phyloP scores from a whole-genome alignment of 2,888 invertebrate genomes.

The Plemyria rubiginata region DNA sequence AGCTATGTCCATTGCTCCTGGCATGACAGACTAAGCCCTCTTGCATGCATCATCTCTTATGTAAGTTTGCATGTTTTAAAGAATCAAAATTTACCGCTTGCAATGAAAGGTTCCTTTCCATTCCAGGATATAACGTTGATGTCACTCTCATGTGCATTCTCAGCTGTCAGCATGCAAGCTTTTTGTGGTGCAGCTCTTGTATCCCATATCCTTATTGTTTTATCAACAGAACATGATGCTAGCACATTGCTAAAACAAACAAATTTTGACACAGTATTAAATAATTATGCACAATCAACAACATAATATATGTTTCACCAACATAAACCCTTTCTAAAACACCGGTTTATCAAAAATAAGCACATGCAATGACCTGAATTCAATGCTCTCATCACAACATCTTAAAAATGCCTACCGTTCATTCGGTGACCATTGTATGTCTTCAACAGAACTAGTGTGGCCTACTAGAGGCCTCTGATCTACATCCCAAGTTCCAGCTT shows the following conservation, averaged over 20 bases:
- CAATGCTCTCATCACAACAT: too few species aligned
- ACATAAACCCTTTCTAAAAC: too few species aligned
- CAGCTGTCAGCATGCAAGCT: constrained; percentile 95
- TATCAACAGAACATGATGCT: constrained; percentile 95
- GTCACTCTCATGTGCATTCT: constrained; percentile 95
- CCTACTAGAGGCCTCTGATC: constrained; percentile 95
- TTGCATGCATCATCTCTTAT: too few species aligned
- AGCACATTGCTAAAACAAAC: constrained; percentile 87
- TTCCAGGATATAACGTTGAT: constrained; percentile 99
- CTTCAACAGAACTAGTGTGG: constrained; percentile 97
- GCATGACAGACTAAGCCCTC: too few species aligned
- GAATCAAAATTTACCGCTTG: constrained; percentile 86
- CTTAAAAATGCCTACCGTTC: constrained; percentile 82
- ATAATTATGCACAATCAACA: too few species aligned
- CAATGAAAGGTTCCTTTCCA: constrained; percentile 93
- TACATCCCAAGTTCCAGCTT: constrained; percentile 93
- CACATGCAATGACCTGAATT: too few species aligned
- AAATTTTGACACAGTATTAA: too few species aligned
- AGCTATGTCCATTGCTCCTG: too few species aligned
- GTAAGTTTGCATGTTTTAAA: not conserved
- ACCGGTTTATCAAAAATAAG: too few species aligned
- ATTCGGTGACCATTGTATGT: constrained; percentile 99
- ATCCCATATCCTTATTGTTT: constrained; percentile 98
- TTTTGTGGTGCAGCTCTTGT: constrained; percentile 93
- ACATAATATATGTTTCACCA: too few species aligned